A percentile compares a stretch with the other conserved stretches of the same genome.
Evolutionary conservation across 2,888 invertebrate species (phyloP).

Genomic region (Stenodema calcarata): DNA sequence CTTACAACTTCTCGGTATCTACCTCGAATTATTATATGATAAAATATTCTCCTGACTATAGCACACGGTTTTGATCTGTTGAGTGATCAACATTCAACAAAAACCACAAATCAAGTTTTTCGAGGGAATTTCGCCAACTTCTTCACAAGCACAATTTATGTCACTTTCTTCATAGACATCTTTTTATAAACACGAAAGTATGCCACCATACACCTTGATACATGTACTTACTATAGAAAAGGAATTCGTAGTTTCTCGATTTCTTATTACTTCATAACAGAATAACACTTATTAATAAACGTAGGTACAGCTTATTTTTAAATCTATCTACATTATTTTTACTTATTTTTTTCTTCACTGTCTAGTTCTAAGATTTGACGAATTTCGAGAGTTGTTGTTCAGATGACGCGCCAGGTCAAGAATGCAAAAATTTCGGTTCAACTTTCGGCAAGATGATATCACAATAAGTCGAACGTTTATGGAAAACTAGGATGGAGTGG

Average conservation of each 20-base stretch:
- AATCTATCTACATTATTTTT: not conserved
- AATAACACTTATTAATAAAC: not conserved
- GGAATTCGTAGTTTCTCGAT: not conserved
- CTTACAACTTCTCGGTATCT: no score
- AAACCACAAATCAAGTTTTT: no score
- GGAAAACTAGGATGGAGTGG: not conserved
- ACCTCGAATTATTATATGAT: no score
- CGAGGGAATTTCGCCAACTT: no score
- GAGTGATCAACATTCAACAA: no score
- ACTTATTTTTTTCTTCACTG: no score
- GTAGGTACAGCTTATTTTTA: not conserved
- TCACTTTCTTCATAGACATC: no score
- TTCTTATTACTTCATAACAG: not conserved
- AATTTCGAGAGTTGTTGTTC: not conserved
- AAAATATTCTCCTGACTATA: no score
- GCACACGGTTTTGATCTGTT: no score
- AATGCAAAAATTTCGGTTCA: not conserved
- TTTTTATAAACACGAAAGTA: no score
- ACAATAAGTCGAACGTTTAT: not conserved
- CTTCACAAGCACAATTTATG: no score
- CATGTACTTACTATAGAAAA: not conserved
- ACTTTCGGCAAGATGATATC: not conserved
- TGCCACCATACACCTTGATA: not conserved
- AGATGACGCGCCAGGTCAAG: not conserved
- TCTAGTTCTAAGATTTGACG: not conserved